Base-by-base conservation (phyloP, 2,888 invertebrate species). In the Caenorhabditis macrosperma region DNA sequence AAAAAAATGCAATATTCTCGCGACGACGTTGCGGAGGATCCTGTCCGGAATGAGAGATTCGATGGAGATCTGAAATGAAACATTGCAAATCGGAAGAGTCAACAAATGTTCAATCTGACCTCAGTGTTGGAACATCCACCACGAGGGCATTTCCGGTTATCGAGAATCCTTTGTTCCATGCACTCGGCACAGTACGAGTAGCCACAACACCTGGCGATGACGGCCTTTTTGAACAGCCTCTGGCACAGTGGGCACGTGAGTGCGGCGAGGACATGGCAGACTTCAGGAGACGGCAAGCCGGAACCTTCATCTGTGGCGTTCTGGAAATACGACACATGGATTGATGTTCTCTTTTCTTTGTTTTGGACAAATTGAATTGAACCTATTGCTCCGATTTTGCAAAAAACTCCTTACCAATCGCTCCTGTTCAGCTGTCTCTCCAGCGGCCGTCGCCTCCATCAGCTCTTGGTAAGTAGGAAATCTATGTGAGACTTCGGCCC, bases 161-260 rank as follows among this genome's bases (percentile, higher is more conserved):
- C 87, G 9, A 87, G 54, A 9, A 89, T 78, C 33, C 76, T 79
- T 20, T 77, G 69, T 24, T 82, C 81, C 10, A 88, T 93, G 95
- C 99, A 99, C 91, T 98, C 97, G 92, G 98, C 97, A 91, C 99
- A 99, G 92, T 96, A 99, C 10, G 96, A 96, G 91, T 95, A 95
- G 3, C 97, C 98, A 91, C 99, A 99, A 91, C 98, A 99, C 0
- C 96, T 96, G 91, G 97, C 96, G 94, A 98, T 95, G 30, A 98
- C 97, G 41, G 98, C 98, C 92, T 99, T 98, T 0, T 94, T 94
- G 81, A 97, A 69, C 4, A 76, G 55, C 10, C 38, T 66, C 63
- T 95, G 94, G 91, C 99, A 99, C 72, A 99, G 93, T 72, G 94
- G 94, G 92, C 99, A 99, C 54, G 95, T 92, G 57, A 98, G 92